Base-by-base conservation (phyloP, 1,140 invertebrate species). In the Lepidotrigona ventralis region DNA sequence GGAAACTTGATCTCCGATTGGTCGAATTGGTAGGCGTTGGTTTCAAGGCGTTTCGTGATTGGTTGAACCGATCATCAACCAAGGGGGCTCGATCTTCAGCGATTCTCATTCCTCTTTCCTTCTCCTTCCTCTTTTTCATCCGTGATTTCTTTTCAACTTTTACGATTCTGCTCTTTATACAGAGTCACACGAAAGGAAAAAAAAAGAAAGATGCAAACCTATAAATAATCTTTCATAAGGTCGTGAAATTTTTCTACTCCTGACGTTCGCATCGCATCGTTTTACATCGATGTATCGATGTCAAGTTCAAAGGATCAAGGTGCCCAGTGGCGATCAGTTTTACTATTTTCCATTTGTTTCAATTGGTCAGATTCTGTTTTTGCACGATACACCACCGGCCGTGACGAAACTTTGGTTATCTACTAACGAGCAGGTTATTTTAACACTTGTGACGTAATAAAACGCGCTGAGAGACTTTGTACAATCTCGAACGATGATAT, bases 31-130 rank as follows among this genome's bases (percentile, higher is more conserved):
- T 84, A 88, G 90, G 90, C 84, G 78, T 88, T 79, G 88, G 72
- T 85, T 66, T 70, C 46, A 39, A 69, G 14, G 21, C 58, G 74
- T 15, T 14, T 63, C n/a, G 70, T 68, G 83, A 90, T 90, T 91
- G 88, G 90, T 19, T 82, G 46, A 72, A 74, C 84, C 54, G 79
- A 58, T 81, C 85, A 63, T 83, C 75, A 64, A 64, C 53, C 79
- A 83, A 86, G 89, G 85, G 58, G 90, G 89, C 88, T 86, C 89
- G 89, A 75, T 82, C 79, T 58, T n/a, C 23, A 64, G 64, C 19
- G 84, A 75, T 58, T 88, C 81, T 88, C 87, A 89, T 66, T 68
- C 46, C n/a, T 8, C 8, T 21, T 11, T 15, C 2, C n/a, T 29
- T 21, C 21, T 70, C 6, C n/a, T 56, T 74, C 19, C 4, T 51